Percentiles rank a stretch among this genome's conserved stretches.
Conservation (phyloP, 2,888 invertebrate species). For the Vanessa cardui region DNA sequence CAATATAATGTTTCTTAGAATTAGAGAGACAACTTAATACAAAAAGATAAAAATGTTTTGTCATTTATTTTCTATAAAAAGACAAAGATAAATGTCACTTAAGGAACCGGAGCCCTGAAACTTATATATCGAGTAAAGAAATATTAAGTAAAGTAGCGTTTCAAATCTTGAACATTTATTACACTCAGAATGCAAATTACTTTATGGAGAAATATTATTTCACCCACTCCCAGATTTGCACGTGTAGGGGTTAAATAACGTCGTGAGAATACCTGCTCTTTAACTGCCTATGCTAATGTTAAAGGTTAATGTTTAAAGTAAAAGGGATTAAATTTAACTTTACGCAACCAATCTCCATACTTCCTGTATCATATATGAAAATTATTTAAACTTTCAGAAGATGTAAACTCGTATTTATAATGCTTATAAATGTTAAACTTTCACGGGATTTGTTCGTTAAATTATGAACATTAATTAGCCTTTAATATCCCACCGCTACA, state of each 20-base stretch:
- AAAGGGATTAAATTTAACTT: constrained; percentile 21
- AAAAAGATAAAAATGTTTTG: not conserved
- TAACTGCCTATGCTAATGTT: constrained; percentile 9
- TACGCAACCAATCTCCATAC: constrained; percentile 7
- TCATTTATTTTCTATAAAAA: not conserved
- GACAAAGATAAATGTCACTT: not conserved
- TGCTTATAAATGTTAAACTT: too few species aligned
- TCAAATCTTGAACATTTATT: constrained; percentile 16
- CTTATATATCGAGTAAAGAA: not conserved
- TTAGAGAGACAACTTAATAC: too few species aligned
- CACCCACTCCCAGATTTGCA: constrained; percentile 16
- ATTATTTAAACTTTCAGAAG: not conserved
- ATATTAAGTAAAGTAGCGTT: not conserved
- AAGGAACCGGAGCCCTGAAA: not conserved
- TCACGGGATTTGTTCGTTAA: too few species aligned
- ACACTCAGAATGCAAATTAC: constrained; percentile 13
- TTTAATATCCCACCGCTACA: too few species aligned
- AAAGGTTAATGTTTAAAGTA: constrained; percentile 20
- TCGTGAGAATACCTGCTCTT: constrained; percentile 18
- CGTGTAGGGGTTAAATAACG: constrained; percentile 19
- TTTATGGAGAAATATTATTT: constrained; percentile 11
- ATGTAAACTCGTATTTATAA: not conserved
- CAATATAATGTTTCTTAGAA: too few species aligned
- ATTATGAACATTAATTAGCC: too few species aligned
- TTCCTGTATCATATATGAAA: constrained; percentile 3